A percentile compares a stretch with the other conserved stretches of the same genome.
phyloP scores from a whole-genome alignment of 2,888 invertebrate species.

The Yponomeuta cagnagella region DNA sequence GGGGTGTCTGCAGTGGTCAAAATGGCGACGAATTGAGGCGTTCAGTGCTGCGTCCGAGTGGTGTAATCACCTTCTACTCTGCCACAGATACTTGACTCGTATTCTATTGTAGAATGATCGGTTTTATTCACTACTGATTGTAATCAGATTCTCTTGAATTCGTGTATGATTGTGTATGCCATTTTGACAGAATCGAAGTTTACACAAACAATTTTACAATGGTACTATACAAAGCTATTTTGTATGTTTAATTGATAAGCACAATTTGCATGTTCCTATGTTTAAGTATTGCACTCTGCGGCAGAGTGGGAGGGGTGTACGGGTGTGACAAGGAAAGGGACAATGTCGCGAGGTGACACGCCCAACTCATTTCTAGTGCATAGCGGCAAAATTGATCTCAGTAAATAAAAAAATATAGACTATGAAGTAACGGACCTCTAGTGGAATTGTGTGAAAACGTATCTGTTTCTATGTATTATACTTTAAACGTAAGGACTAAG shows the following conservation, averaged over 20 bases:
- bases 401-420: conserved; percentile 61
- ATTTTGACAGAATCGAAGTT: conserved; percentile 3
- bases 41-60: not conserved
- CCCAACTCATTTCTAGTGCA: conserved; percentile 44
- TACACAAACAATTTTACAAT: not conserved
- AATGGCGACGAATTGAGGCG: conserved; percentile 1
- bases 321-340: conserved; percentile 21
- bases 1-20: not conserved
- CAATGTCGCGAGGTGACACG: conserved; percentile 37
- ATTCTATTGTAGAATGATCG: not conserved
- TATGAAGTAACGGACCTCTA: conserved; percentile 57
- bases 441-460: conserved; percentile 71
- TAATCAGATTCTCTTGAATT: conserved; percentile 1
- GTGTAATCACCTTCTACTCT: not conserved
- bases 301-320: conserved; percentile 24
- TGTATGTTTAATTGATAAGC: conserved; percentile 4
- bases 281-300: conserved; percentile 19
- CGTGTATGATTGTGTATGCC: not conserved
- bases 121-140: not conserved
- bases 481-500: conserved; percentile 43
- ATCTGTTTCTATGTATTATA: conserved; percentile 67
- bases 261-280: conserved; percentile 31
- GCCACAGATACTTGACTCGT: not conserved
- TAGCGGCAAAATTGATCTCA: conserved; percentile 72
- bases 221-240: not conserved